phyloP scores from a whole-genome alignment of 1,140 invertebrate genomes.

The Zaprionus gabonicus region DNA sequence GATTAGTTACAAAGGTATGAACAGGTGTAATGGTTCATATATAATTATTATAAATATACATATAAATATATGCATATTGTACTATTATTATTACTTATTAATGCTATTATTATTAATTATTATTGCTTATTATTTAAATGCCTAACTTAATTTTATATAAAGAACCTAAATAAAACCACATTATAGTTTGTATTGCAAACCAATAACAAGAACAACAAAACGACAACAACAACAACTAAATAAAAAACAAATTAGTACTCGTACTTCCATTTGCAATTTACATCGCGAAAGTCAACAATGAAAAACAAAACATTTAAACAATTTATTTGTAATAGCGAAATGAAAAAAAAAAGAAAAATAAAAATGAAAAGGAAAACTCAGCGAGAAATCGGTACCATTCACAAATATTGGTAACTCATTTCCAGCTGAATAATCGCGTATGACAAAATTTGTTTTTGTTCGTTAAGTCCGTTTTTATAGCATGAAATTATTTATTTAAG shows the following conservation, averaged over 20 bases:
- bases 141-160: slow-evolving; percentile 68
- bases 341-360: slow-evolving; percentile 50
- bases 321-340: slow-evolving; percentile 79
- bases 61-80: slow-evolving; percentile 67
- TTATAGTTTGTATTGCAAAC: slow-evolving; percentile 71
- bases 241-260: slow-evolving; percentile 63
- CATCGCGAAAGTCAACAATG: slow-evolving; percentile 48
- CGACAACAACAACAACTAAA: slow-evolving; percentile 46
- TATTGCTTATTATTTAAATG: slow-evolving; percentile 80
- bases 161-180: slow-evolving; percentile 32
- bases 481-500: slow-evolving; percentile 77
- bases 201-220: slow-evolving; percentile 28
- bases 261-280: slow-evolving; percentile 70
- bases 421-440: slow-evolving; percentile 9
- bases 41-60: slow-evolving; percentile 60
- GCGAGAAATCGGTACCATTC: slow-evolving; percentile 8
- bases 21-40: slow-evolving; percentile 69
- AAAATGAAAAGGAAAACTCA: slow-evolving; percentile 8
- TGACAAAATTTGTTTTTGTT: slow-evolving; percentile 55
- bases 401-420: neutral
- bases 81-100: slow-evolving; percentile 60
- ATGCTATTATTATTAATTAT: slow-evolving; percentile 65
- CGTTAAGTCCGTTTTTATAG: slow-evolving; percentile 60
- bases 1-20: slow-evolving; percentile 60
- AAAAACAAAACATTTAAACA: slow-evolving; percentile 50